Evolutionary conservation across 2,797 vertebrate species (phyloP).

Genomic region (Gadopsis bispinosus): DNA sequence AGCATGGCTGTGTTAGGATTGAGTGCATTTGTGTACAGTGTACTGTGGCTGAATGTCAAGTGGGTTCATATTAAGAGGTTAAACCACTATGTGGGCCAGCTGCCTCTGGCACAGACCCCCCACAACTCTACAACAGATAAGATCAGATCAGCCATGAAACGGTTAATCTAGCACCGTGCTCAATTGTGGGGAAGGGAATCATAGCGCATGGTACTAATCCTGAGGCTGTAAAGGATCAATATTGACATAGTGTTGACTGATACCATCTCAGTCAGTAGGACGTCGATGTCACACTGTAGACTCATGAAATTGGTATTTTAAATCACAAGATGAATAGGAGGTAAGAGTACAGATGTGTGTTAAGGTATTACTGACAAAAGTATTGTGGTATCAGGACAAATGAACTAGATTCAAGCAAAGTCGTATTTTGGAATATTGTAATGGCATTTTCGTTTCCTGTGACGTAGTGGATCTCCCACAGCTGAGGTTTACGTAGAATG

Average conservation of each 20-base stretch:
- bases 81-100: slow-evolving; percentile 73
- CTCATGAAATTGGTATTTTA: not conserved
- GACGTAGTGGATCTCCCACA: not conserved
- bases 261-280: slow-evolving; percentile 29
- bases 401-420: not conserved
- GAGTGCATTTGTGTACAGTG: slow-evolving; percentile 26
- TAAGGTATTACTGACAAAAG: not conserved
- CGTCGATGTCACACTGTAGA: not conserved
- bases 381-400: slow-evolving; percentile 5
- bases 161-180: slow-evolving; percentile 77
- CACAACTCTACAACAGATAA: slow-evolving; percentile 48
- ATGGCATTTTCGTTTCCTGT: not conserved
- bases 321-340: slow-evolving; percentile 20
- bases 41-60: slow-evolving; percentile 54
- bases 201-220: slow-evolving; percentile 75
- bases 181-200: slow-evolving; percentile 76
- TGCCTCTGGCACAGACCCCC: slow-evolving; percentile 43
- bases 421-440: not conserved
- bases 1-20: slow-evolving; percentile 1
- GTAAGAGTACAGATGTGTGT: not conserved
- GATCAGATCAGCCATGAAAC: slow-evolving; percentile 77
- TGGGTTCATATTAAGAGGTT: slow-evolving; percentile 61
- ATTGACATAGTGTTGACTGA: slow-evolving; percentile 76
- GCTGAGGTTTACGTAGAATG: not conserved
- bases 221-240: slow-evolving; percentile 71